phyloP scores from a whole-genome alignment of 2,113 vertebrate species.

The Zosterops hypoxanthus region DNA sequence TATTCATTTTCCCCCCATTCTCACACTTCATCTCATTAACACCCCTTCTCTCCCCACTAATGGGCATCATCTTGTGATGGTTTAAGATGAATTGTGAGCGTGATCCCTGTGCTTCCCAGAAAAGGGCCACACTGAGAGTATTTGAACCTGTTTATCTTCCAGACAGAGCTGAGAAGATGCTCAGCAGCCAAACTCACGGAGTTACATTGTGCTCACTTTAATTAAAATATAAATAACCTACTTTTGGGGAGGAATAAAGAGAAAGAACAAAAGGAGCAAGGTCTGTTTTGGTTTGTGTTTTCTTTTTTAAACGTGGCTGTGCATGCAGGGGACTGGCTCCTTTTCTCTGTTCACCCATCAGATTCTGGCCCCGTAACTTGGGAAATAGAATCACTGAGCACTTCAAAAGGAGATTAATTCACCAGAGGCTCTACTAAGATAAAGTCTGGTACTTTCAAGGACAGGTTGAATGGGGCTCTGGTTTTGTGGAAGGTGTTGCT shows the following conservation, averaged over 20 bases:
- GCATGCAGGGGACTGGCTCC: accelerated
- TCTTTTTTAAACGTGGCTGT: not conserved
- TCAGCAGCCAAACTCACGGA: not conserved
- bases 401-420: not conserved
- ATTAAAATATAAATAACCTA: conserved; percentile 53
- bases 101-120: conserved; percentile 39
- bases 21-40: conserved; percentile 70
- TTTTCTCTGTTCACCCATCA: not conserved
- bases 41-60: conserved; percentile 54
- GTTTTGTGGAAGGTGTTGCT: not conserved
- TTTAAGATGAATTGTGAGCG: conserved; percentile 65
- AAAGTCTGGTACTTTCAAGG: not conserved
- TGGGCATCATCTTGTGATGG: conserved; percentile 52
- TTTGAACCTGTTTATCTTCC: not conserved
- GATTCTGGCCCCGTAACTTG: not conserved
- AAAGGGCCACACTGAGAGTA: conserved; percentile 38
- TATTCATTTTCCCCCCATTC: conserved; percentile 31
- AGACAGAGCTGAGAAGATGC: not conserved
- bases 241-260: not conserved
- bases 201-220: conserved; percentile 17
- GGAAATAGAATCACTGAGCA: not conserved
- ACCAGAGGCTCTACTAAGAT: not conserved
- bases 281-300: not conserved
- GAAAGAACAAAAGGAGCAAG: not conserved
- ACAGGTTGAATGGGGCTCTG: not conserved